Percentiles rank a stretch among this genome's conserved stretches.
phyloP scores from a whole-genome alignment of 2,797 vertebrate genomes.

The Salmo trutta region DNA sequence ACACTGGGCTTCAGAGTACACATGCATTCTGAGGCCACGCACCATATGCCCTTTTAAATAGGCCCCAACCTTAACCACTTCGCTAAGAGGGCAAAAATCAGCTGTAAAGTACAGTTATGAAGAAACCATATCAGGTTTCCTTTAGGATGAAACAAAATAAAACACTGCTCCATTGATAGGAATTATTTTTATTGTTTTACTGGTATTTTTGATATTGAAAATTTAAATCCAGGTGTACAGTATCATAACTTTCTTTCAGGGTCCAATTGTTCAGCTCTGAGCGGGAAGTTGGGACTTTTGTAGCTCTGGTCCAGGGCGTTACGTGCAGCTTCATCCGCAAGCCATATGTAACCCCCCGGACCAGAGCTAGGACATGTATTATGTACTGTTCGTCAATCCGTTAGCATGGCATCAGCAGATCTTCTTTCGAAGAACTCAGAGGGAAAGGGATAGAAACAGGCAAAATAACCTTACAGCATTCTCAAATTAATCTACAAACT shows the following conservation, averaged over 20 bases:
- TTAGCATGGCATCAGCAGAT: conserved; percentile 53
- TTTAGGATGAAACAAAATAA: conserved; percentile 18
- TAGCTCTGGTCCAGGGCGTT: not conserved
- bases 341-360: not conserved
- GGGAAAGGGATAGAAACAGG: conserved; percentile 26
- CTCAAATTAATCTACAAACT: conserved; percentile 59
- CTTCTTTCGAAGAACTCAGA: conserved; percentile 40
- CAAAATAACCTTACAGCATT: conserved; percentile 25
- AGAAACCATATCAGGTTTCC: not conserved
- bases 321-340: not conserved
- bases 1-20: not conserved
- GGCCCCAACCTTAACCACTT: not conserved
- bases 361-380: not conserved
- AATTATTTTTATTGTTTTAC: conserved; percentile 68
- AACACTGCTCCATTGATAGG: conserved; percentile 21
- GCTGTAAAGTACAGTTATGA: not conserved
- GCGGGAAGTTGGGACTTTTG: conserved; percentile 48
- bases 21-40: not conserved
- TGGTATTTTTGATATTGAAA: conserved; percentile 60
- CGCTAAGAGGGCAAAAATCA: not conserved
- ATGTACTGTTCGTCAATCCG: conserved; percentile 30
- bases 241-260: conserved; percentile 47
- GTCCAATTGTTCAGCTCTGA: conserved; percentile 53
- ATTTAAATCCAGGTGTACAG: conserved; percentile 72
- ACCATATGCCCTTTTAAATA: not conserved